A percentile compares a stretch with the other conserved stretches of the same genome.
Evolutionary conservation across 1,140 invertebrate genomes (phyloP).

Genomic region (Nebria ingens): DNA sequence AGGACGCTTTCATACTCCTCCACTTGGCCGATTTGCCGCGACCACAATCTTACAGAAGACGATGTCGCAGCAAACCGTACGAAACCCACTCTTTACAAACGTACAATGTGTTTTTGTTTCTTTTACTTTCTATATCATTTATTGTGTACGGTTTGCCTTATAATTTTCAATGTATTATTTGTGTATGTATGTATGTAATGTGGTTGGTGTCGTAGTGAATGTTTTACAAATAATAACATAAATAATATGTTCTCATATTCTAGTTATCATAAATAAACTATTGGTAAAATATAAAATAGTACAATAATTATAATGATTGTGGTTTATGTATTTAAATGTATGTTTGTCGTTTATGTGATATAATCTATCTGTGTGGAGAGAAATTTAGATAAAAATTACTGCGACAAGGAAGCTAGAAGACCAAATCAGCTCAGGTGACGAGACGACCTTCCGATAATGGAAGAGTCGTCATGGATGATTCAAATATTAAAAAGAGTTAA

Average conservation of each 20-base stretch:
- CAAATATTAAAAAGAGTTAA: slow-evolving; percentile 42
- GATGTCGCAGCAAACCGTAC: slow-evolving; percentile 12
- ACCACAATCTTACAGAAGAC: not conserved
- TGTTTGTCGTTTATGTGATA: too few relatives aligned
- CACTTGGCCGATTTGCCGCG: not conserved
- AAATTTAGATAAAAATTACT: slow-evolving; percentile 16
- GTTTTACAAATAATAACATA: not conserved
- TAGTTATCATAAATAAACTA: not conserved
- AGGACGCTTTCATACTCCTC: not conserved
- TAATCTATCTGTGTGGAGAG: not conserved
- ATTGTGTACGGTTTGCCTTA: too few relatives aligned
- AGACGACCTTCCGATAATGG: slow-evolving; percentile 24
- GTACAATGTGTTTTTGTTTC: not conserved
- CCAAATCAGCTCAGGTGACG: slow-evolving; percentile 22
- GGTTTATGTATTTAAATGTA: not conserved
- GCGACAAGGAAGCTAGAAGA: slow-evolving; percentile 17
- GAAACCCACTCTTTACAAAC: slow-evolving; percentile 1
- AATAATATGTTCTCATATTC: not conserved
- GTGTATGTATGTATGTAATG: not conserved
- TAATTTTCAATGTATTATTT: not conserved
- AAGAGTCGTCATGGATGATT: slow-evolving; percentile 35
- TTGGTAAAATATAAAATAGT: not conserved
- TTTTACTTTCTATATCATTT: not conserved
- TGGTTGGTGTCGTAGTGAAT: too few relatives aligned
- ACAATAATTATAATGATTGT: not conserved